A percentile compares a stretch with the other conserved stretches of the same genome.
phyloP scores from a whole-genome alignment of 2,113 vertebrate genomes.

The Pterocles burchelli region DNA sequence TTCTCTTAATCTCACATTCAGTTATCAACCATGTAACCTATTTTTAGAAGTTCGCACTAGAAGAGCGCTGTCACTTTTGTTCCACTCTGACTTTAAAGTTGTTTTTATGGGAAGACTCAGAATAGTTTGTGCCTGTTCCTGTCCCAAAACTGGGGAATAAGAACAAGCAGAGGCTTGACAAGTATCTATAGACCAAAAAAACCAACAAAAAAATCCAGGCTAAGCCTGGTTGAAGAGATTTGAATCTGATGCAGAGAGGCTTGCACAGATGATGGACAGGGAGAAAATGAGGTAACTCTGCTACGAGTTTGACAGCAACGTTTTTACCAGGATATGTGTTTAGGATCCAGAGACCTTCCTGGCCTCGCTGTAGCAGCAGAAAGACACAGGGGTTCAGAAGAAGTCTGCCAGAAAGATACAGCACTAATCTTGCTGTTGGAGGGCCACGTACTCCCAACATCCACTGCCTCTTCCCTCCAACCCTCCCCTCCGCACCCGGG shows the following conservation, averaged over 20 bases:
- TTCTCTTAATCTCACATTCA: slow-evolving; percentile 19
- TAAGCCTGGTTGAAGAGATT: background rate
- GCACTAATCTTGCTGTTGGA: accelerated
- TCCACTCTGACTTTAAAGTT: background rate
- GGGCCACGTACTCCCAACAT: too few species aligned
- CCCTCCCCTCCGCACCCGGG: accelerated
- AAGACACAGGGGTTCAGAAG: background rate
- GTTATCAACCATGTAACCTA: background rate
- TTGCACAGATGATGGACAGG: background rate
- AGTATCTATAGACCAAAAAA: background rate
- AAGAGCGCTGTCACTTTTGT: background rate
- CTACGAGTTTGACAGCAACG: background rate
- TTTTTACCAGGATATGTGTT: background rate
- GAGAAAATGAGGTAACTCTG: background rate
- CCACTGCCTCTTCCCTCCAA: background rate
- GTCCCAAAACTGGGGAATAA: background rate
- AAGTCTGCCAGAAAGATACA: accelerated
- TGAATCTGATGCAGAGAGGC: background rate
- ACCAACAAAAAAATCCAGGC: background rate
- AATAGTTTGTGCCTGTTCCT: background rate
- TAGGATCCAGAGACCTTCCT: background rate
- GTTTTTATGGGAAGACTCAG: background rate
- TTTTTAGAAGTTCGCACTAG: slow-evolving; percentile 1
- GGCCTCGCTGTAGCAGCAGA: accelerated
- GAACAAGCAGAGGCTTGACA: background rate